Evolutionary conservation across 2,888 invertebrate genomes (phyloP).

Genomic region (Gasteruption jaculator): DNA sequence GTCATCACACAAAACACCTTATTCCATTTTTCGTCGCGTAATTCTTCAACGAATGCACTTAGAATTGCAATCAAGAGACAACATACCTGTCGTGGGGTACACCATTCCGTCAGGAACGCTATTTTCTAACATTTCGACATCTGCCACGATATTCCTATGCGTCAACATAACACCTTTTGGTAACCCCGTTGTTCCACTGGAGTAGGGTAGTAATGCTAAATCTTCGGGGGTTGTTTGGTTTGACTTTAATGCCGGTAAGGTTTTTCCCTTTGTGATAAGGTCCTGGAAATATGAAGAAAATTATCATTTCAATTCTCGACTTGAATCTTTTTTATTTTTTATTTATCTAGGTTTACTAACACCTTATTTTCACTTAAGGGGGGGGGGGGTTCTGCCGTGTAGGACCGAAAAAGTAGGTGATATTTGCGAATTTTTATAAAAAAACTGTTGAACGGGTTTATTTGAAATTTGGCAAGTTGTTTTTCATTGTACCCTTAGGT

Average conservation of each 20-base stretch:
- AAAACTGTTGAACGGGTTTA: no score
- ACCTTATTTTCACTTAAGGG: no score
- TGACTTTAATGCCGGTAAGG: slow-evolving; percentile 28
- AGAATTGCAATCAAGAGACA: no score
- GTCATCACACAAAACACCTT: no score
- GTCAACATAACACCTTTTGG: slow-evolving; percentile 57
- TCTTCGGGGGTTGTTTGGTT: slow-evolving; percentile 27
- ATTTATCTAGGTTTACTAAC: not conserved
- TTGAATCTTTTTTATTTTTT: no score
- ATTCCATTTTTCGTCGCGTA: no score
- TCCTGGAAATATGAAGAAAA: slow-evolving; percentile 34
- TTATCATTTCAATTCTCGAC: not conserved
- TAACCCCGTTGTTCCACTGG: slow-evolving; percentile 61
- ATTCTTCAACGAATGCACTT: no score
- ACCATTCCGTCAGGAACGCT: slow-evolving; percentile 4
- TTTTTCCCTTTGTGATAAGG: slow-evolving; percentile 39
- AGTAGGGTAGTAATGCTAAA: slow-evolving; percentile 55
- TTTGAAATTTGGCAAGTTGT: no score
- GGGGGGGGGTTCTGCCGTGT: no score
- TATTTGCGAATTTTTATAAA: no score
- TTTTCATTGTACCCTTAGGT: no score
- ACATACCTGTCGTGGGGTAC: slow-evolving; percentile 12
- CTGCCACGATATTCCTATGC: slow-evolving; percentile 56
- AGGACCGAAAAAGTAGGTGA: no score
- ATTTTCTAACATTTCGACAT: slow-evolving; percentile 42